Conservation (phyloP, 2,113 vertebrate genomes). For the Melospiza georgiana region DNA sequence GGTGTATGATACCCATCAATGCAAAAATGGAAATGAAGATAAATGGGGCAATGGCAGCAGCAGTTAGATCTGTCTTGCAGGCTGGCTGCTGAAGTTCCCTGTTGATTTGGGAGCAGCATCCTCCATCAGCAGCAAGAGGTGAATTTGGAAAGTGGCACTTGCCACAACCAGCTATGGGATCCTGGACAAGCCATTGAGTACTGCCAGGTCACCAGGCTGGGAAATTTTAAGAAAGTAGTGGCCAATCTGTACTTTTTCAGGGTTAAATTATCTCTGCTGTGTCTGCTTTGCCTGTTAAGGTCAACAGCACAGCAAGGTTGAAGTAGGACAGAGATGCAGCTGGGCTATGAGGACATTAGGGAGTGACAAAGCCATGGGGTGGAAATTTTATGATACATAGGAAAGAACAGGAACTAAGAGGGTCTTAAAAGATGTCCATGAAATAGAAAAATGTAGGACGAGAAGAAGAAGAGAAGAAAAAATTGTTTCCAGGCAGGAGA, state of each 20-base stretch:
- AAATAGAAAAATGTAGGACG: background rate
- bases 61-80: conserved; percentile 41
- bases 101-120: conserved; percentile 11
- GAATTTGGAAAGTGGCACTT: background rate
- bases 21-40: conserved; percentile 71
- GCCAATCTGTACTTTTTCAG: background rate
- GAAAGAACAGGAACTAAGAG: background rate
- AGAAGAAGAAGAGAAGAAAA: background rate
- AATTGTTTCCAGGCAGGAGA: background rate
- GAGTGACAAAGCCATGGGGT: background rate
- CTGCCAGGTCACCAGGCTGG: background rate
- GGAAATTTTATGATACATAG: background rate
- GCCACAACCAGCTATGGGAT: background rate
- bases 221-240: background rate
- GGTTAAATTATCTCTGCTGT: background rate
- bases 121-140: background rate
- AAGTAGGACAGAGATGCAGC: background rate
- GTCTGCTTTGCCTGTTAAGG: background rate
- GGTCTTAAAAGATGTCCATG: background rate
- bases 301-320: background rate
- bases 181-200: background rate
- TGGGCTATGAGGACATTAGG: background rate
- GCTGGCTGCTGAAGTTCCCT: background rate
- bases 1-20: conserved; percentile 69
- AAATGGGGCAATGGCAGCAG: conserved; percentile 62